Base-by-base conservation (phyloP, 2,113 vertebrate species). In the Tangachromis dhanisi region DNA sequence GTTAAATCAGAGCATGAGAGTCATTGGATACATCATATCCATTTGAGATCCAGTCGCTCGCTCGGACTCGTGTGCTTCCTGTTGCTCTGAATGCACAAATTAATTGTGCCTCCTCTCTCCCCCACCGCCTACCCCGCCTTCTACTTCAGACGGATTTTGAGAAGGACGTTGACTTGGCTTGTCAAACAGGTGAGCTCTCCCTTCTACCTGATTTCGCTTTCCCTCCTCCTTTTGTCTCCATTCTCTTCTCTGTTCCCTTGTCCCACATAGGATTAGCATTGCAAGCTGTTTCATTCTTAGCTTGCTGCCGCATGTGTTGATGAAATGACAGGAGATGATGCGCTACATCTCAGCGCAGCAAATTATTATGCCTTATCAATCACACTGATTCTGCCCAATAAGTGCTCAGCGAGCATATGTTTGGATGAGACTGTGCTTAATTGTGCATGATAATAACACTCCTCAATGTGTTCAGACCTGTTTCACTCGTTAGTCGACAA, bases 81-180 rank as follows among this genome's bases (percentile, higher is more conserved):
- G 47, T 92, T 86, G 42, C 13, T 38, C 7, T 85, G 6, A 83
- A 47, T 79, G 42, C 26, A 81, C 86, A 24, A 53, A 84, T 80
- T 88, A 54, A 90, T 68, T 85, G 66, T 80, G 9, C 88, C n/a
- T 86, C 47, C 80, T 92, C 80, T 92, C 85, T 89, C 53, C 51
- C n/a, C 24, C 33, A 6, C 57, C 80, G 10, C 21, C 24, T 49
- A 4, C 53, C 81, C 12, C 16, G 14, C 83, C 83, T 87, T 38
- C 83, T 96, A 93, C 92, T 95, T 96, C 97, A 99, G 98, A 98
- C 98, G 96, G 98, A 99, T 95, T 99, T 99, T 97, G 98, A 99
- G 97, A 99, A 99, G 96, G 98, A 99, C 13, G 98, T 99, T 95
- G 98, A 99, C 96, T 96, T 99, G 96, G 98, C 98, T 11, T 99